phyloP scores from a whole-genome alignment of 2,113 vertebrate genomes.

The Paraplagusia blochii region DNA sequence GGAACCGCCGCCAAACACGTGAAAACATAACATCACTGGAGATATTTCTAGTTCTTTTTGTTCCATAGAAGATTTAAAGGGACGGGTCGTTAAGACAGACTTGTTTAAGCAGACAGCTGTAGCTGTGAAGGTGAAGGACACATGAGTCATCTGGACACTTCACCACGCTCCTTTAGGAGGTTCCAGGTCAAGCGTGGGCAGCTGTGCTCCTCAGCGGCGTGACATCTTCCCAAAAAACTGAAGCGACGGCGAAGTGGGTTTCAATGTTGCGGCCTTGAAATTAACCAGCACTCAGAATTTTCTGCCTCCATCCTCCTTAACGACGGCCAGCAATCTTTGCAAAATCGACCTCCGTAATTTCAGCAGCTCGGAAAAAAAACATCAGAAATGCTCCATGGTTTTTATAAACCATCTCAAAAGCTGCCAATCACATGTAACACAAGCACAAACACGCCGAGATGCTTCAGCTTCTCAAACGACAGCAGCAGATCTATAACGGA shows the following conservation, averaged over 20 bases:
- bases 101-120: conserved; percentile 22
- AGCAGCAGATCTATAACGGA: conserved; percentile 14
- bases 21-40: too few species aligned
- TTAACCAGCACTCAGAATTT: too few species aligned
- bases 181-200: conserved; percentile 28
- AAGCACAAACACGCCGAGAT: conserved; percentile 21
- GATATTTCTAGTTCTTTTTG: too few species aligned
- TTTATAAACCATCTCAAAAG: background rate
- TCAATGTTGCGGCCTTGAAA: too few species aligned
- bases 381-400: background rate
- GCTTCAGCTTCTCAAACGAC: conserved; percentile 8
- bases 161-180: conserved; percentile 4
- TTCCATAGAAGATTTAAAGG: conserved; percentile 30
- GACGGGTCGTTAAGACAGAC: conserved; percentile 9
- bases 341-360: too few species aligned
- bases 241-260: too few species aligned
- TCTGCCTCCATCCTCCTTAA: too few species aligned
- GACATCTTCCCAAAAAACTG: background rate
- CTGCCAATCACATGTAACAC: conserved; percentile 5
- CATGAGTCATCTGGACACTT: conserved; percentile 28
- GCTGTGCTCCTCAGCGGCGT: conserved; percentile 13
- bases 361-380: background rate
- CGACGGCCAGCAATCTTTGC: too few species aligned
- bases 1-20: too few species aligned
- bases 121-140: conserved; percentile 19